Percentiles rank a stretch among this genome's conserved stretches.
Conservation (phyloP, 2,888 invertebrate genomes). For the Ommatoiulus sabulosus region DNA sequence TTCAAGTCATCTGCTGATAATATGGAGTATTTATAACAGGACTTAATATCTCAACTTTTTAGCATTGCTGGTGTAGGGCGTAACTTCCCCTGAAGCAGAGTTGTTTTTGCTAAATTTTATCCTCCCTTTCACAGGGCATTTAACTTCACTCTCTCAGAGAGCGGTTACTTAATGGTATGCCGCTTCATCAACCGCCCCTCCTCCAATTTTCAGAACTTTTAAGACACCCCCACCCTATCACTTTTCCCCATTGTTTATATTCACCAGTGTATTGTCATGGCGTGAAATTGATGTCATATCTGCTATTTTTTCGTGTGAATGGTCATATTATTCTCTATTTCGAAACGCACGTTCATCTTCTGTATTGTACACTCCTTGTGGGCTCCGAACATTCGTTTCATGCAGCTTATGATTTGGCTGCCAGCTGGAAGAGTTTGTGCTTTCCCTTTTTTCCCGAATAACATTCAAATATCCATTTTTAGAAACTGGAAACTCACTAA, state of each 20-base stretch:
- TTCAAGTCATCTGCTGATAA: no score
- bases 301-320: slow-evolving; percentile 52
- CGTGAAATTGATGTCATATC: slow-evolving; percentile 47
- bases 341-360: slow-evolving; percentile 47
- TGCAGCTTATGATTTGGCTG: not conserved
- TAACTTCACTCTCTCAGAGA: not conserved
- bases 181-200: not conserved
- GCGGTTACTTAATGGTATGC: not conserved
- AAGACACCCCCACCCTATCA: not conserved
- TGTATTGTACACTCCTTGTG: slow-evolving; percentile 51
- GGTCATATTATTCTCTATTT: slow-evolving; percentile 42
- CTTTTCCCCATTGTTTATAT: slow-evolving; percentile 33
- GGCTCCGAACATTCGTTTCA: not conserved
- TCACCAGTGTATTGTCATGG: slow-evolving; percentile 37
- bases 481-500: no score
- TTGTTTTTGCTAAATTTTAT: not conserved
- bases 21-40: no score
- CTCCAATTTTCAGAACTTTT: slow-evolving; percentile 9
- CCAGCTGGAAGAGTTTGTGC: not conserved
- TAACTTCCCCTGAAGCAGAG: not conserved
- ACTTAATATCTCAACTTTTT: not conserved
- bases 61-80: not conserved
- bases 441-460: not conserved
- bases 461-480: not conserved
- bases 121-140: not conserved